Conservation (phyloP, 2,888 invertebrate genomes). For the Theristus sp. region DNA sequence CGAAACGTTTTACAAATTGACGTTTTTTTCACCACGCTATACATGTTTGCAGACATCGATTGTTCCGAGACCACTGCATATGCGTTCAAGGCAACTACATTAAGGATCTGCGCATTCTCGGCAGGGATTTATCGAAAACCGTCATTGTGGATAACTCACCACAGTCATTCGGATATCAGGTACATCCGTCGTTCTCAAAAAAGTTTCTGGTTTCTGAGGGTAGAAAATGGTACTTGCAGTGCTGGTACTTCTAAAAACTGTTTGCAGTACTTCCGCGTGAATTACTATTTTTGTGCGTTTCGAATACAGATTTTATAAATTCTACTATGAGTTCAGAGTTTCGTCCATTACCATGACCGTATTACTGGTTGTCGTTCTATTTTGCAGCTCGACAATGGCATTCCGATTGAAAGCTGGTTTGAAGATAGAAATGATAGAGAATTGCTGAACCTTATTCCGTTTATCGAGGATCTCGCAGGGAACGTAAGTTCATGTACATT, state of each 20-base stretch:
- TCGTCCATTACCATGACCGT: too few relatives aligned
- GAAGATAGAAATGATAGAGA: constrained; percentile 71
- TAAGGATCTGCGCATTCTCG: constrained; percentile 77
- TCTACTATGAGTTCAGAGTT: too few relatives aligned
- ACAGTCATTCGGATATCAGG: constrained; percentile 72
- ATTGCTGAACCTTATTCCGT: constrained; percentile 70
- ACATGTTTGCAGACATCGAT: constrained; percentile 43
- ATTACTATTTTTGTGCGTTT: too few relatives aligned
- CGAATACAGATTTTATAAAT: too few relatives aligned
- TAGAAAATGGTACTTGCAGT: too few relatives aligned
- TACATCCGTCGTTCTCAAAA: constrained; percentile 18
- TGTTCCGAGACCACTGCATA: constrained; percentile 86
- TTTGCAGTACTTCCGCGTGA: too few relatives aligned
- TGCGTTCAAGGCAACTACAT: constrained; percentile 89
- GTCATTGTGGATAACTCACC: constrained; percentile 72
- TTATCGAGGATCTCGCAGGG: constrained; percentile 58
- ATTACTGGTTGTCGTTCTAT: too few relatives aligned
- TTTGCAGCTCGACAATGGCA: constrained; percentile 69
- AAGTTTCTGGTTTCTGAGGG: too few relatives aligned
- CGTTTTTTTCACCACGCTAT: too few relatives aligned
- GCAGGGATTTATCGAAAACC: constrained; percentile 68
- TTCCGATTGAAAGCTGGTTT: constrained; percentile 93
- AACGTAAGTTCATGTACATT: background rate
- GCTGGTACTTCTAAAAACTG: too few relatives aligned
- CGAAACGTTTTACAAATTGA: too few relatives aligned